Conservation (phyloP, 2,113 vertebrate genomes). For the Siphamia tubifer region DNA sequence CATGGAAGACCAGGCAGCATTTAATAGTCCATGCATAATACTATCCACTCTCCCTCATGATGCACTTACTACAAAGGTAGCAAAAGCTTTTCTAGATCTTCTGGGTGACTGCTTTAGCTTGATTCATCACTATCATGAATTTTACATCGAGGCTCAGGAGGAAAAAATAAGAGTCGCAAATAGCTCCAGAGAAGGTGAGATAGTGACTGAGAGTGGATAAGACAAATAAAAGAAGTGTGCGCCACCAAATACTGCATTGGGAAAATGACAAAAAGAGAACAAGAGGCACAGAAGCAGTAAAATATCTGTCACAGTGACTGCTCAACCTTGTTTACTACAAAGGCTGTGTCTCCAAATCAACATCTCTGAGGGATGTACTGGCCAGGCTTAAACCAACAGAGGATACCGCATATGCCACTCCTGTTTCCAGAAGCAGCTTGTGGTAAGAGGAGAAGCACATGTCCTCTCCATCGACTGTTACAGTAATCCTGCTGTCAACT, state of each 20-base stretch:
- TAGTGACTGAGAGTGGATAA: not conserved
- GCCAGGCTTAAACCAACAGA: constrained; percentile 41
- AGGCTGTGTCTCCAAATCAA: constrained; percentile 12
- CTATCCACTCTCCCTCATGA: constrained; percentile 6
- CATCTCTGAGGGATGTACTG: constrained; percentile 31
- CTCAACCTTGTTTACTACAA: constrained; percentile 3
- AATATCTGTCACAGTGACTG: constrained; percentile 5
- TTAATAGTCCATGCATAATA: not conserved
- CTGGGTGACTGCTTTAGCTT: constrained; percentile 18
- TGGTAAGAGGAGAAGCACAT: constrained; percentile 35
- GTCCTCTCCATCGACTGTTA: constrained; percentile 16
- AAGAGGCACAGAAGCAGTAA: not conserved
- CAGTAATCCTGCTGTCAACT: constrained; percentile 34
- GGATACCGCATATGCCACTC: constrained; percentile 38
- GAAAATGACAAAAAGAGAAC: not conserved
- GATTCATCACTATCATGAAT: constrained; percentile 44
- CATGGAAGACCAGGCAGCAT: not conserved
- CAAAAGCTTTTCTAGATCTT: constrained; percentile 23
- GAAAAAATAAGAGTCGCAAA: not conserved
- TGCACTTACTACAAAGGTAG: constrained; percentile 31
- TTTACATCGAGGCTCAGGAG: constrained; percentile 37
- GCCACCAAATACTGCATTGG: not conserved
- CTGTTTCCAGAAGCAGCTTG: constrained; percentile 42
- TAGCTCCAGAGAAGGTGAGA: not conserved
- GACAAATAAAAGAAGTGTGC: not conserved